A percentile compares a stretch with the other conserved stretches of the same genome.
These are phyloP conservation scores for Onchidella celtica DNA, from an alignment of 2,888 invertebrate species.

Conservation along the genomic window DNA sequence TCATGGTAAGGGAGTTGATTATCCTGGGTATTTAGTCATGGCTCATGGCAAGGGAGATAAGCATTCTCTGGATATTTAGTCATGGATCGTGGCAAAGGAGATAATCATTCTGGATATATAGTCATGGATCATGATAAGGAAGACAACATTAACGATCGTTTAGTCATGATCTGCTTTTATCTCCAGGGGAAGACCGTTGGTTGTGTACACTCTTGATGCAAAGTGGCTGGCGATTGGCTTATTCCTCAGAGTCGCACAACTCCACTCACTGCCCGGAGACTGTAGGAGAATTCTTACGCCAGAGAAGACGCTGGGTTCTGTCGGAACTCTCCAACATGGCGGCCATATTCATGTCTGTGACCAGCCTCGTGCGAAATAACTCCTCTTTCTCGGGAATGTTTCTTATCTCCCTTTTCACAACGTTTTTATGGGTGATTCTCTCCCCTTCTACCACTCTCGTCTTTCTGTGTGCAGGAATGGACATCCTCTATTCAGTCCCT, in stretches of 20 bases:
- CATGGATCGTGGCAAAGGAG: too few species aligned
- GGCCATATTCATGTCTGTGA: constrained; percentile 59
- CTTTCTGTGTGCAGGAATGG: constrained; percentile 59
- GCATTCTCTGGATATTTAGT: too few species aligned
- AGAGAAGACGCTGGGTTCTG: constrained; percentile 66
- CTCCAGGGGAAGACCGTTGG: constrained; percentile 68
- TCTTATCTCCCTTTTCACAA: constrained; percentile 59
- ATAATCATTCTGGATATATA: too few species aligned
- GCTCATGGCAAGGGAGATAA: too few species aligned
- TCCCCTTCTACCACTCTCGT: constrained; percentile 63
- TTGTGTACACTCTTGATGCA: constrained; percentile 68
- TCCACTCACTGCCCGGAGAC: constrained; percentile 67
- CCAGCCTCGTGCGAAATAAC: constrained; percentile 56
- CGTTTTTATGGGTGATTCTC: constrained; percentile 62
- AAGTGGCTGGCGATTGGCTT: constrained; percentile 66
- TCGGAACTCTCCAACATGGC: constrained; percentile 65
- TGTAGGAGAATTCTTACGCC: constrained; percentile 63
- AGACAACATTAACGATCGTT: background rate
- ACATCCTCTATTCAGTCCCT: constrained; percentile 59
- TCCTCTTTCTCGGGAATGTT: constrained; percentile 62
- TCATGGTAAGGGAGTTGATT: too few species aligned
- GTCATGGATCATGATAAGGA: background rate
- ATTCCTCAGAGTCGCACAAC: constrained; percentile 61
- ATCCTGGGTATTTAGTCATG: too few species aligned
- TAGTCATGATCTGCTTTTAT: background rate